These are phyloP conservation scores for Styela clava DNA, from an alignment of 23 tunicate genomes.

Conservation along the genomic window DNA sequence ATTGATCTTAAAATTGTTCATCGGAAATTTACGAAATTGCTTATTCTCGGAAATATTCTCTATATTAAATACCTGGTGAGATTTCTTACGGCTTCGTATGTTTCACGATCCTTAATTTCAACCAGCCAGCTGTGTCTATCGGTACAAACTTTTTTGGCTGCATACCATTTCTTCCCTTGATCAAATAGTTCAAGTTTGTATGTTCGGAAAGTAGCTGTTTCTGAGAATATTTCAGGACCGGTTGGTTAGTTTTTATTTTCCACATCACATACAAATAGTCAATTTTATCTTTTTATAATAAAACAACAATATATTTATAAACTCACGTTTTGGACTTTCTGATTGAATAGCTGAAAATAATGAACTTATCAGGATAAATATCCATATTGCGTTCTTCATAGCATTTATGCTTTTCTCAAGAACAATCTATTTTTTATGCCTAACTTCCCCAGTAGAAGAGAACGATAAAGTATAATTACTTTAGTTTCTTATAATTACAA, in stretches of 20 bases:
- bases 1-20: too few species aligned
- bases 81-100: background rate
- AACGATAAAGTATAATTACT: too few species aligned
- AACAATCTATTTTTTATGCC: too few species aligned
- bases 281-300: too few species aligned
- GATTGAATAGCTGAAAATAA: background rate
- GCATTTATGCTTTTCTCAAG: too few species aligned
- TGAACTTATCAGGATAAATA: background rate
- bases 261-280: background rate
- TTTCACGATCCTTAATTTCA: background rate
- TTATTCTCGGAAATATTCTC: background rate
- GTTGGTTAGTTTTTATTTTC: background rate
- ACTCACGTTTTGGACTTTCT: too few species aligned
- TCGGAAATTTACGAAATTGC: background rate
- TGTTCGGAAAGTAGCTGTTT: background rate
- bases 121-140: background rate
- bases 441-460: too few species aligned
- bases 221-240: background rate
- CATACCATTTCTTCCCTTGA: background rate
- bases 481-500: too few species aligned
- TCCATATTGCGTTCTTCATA: background rate
- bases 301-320: too few species aligned
- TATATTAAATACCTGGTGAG: background rate
- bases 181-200: background rate
- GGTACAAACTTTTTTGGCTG: background rate